phyloP scores from a whole-genome alignment of 2,888 invertebrate genomes.

The Cantharis rufa region DNA sequence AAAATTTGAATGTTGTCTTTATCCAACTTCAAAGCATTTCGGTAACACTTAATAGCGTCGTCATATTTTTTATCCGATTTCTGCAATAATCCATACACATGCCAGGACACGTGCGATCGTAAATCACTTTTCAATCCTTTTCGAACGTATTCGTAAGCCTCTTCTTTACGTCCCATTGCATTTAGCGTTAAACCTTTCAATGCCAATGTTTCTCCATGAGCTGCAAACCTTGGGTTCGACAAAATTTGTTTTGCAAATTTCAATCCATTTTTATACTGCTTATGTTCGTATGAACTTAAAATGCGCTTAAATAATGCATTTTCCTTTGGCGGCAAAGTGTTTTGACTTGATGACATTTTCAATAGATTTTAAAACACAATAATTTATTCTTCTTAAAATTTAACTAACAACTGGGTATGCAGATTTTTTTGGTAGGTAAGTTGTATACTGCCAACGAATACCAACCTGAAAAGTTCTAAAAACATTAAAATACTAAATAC shows the following conservation, averaged over 20 bases:
- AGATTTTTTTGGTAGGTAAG: neutral
- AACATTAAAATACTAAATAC: neutral
- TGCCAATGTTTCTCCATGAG: constrained; percentile 99
- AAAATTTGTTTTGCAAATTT: constrained; percentile 99
- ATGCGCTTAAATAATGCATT: constrained; percentile 99
- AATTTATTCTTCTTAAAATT: neutral
- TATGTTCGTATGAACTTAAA: constrained; percentile 99
- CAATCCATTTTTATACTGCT: constrained; percentile 99
- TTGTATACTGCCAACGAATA: neutral
- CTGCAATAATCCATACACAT: constrained; percentile 96
- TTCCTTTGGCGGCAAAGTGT: constrained; percentile 98
- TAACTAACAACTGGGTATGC: neutral
- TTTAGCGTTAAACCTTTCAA: constrained; percentile 99
- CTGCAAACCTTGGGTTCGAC: constrained; percentile 92
- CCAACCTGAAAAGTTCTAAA: neutral
- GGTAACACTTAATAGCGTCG: constrained; percentile 98
- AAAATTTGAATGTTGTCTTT: constrained; percentile 98
- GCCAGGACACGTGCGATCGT: constrained; percentile 99
- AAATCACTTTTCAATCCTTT: constrained; percentile 94
- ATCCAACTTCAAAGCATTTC: constrained; percentile 98
- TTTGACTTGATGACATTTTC: constrained; percentile 87
- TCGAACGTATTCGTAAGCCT: constrained; percentile 97
- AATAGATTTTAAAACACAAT: constrained; percentile 50
- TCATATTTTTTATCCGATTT: constrained; percentile 99
- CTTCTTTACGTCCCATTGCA: constrained; percentile 95